phyloP scores from a whole-genome alignment of 1,140 invertebrate species.

The Choristoneura fumiferana region DNA sequence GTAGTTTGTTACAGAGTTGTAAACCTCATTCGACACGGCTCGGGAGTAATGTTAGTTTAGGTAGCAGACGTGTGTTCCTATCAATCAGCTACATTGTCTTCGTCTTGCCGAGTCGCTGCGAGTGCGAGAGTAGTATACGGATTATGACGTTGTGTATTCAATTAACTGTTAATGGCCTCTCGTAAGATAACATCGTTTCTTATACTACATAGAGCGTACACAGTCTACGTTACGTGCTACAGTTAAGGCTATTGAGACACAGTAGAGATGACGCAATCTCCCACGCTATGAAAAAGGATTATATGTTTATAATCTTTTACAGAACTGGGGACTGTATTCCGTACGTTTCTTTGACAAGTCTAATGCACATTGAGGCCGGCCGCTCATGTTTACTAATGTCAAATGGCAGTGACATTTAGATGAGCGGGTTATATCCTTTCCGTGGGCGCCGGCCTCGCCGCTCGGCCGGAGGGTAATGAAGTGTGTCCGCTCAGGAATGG shows the following conservation, averaged over 20 bases:
- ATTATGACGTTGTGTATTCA: slow-evolving; percentile 18
- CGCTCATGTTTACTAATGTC: slow-evolving; percentile 23
- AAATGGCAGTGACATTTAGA: slow-evolving; percentile 37
- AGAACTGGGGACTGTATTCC: not conserved
- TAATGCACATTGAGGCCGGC: slow-evolving; percentile 16
- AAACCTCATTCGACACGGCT: slow-evolving; percentile 28
- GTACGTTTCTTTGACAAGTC: not conserved
- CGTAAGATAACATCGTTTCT: slow-evolving; percentile 11
- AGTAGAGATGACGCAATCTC: slow-evolving; percentile 7
- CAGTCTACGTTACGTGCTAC: not conserved
- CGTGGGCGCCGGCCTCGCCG: slow-evolving; percentile 23
- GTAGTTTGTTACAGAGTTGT: slow-evolving; percentile 32
- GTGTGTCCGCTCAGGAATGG: slow-evolving; percentile 54
- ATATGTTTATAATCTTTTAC: not conserved
- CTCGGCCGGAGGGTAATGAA: slow-evolving; percentile 39
- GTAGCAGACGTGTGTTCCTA: slow-evolving; percentile 9
- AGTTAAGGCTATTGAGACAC: too few relatives aligned
- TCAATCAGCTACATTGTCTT: slow-evolving; percentile 15
- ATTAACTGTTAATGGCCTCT: slow-evolving; percentile 16
- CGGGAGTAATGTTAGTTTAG: slow-evolving; percentile 11
- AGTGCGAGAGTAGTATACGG: not conserved
- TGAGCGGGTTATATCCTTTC: slow-evolving; percentile 25
- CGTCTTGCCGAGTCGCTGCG: slow-evolving; percentile 3
- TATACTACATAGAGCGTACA: not conserved
- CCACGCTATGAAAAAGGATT: not conserved